Base-by-base conservation (phyloP, 2,797 vertebrate species). In the Neomorphus geoffroyi region DNA sequence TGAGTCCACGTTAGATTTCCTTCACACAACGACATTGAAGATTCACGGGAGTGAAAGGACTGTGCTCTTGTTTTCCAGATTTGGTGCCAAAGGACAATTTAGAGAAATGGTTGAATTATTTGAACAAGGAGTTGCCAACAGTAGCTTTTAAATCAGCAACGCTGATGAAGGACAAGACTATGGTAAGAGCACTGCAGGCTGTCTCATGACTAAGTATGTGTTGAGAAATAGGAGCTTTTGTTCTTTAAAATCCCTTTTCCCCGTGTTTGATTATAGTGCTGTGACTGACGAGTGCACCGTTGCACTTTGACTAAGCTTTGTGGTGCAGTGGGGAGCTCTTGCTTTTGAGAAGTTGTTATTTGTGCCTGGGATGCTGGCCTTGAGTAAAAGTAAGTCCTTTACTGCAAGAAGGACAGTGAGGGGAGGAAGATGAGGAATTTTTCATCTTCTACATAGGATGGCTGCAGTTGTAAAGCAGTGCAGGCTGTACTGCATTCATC, bases 81-180 rank as follows among this genome's bases (percentile, higher is more conserved):
- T 97, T 99, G 64, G 98, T 99, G 35, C 99, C 99, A 70, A 99
- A 98, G 93, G 98, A 98, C 32, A 99, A 98, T 74, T 67, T 98
- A n/a, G 97, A 98, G 95, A 98, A 95, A 84, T 99, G 99, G 99
- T 94, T 99, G 19, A 84, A 92, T 80, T 98, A 96, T 96, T 98
- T 99, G 93, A 98, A 98, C 79, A 96, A 97, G 35, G 99, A 99
- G 93, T 97, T 99, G 97, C 99, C 99, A 56, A 98, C 98, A 0
- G 94, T 99, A 73, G 98, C 98, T 18, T 99, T 99, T 95, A 99
- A 99, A 97, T 98, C 99, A 6, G 98, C 99, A 16, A 98, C 97
- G 5, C 95, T 97, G 78, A 91, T 97, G 23, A 98, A 96, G 90
- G 97, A 98, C 93, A 99, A 90, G 88, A 97, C 80, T 21, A 75